These are phyloP conservation scores for Bolborhynchus lineola DNA, from an alignment of 2,113 vertebrate species.

Conservation along the genomic window DNA sequence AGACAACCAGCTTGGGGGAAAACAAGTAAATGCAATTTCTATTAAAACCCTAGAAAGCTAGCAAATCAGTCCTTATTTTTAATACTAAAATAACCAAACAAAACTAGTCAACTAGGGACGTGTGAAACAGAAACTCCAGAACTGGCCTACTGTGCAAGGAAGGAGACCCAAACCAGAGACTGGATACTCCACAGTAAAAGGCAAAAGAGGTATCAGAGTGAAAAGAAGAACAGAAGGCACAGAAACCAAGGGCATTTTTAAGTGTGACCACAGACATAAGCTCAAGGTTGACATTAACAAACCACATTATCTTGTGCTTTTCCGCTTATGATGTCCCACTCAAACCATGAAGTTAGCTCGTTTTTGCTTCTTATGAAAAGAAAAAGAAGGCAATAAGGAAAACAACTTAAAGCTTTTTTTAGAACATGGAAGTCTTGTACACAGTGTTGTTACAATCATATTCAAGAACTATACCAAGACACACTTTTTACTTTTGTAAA, in stretches of 20 bases:
- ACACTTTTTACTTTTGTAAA: not conserved
- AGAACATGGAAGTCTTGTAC: not conserved
- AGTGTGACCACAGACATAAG: not conserved
- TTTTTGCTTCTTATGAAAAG: slow-evolving; percentile 2
- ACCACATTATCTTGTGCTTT: slow-evolving; percentile 16
- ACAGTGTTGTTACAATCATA: not conserved
- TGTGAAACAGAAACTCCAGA: slow-evolving; percentile 2
- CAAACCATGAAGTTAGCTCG: not conserved
- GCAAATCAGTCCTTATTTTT: not conserved
- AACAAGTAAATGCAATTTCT: not conserved
- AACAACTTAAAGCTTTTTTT: not conserved
- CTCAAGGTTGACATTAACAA: slow-evolving; percentile 44
- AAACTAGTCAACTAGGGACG: not conserved
- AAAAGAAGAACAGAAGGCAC: slow-evolving; percentile 39
- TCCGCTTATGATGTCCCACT: not conserved
- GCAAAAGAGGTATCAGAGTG: not conserved
- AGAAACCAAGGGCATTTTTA: slow-evolving; percentile 16
- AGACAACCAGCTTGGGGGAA: not conserved
- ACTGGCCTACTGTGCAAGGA: not conserved
- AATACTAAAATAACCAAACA: not conserved
- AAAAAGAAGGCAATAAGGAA: not conserved
- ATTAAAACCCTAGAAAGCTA: not conserved
- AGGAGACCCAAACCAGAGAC: not conserved
- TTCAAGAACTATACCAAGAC: not conserved
- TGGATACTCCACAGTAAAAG: not conserved